Percentiles rank a stretch among this genome's conserved stretches.
Evolutionary conservation across 2,888 invertebrate species (phyloP).

Genomic region (Ophion ventricosus): DNA sequence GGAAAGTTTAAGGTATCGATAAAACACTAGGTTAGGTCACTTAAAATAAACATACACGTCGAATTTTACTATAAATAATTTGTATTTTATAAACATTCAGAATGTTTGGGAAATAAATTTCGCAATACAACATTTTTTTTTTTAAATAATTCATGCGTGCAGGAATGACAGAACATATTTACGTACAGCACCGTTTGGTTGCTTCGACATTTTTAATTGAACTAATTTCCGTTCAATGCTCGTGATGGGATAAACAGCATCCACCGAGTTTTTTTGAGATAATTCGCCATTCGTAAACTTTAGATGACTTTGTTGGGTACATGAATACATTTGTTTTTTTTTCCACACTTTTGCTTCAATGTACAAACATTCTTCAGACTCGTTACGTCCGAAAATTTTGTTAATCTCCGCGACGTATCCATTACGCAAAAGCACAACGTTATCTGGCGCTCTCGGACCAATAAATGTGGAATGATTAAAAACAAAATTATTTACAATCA

Average conservation of each 20-base stretch:
- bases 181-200: constrained; percentile 11
- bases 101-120: constrained; percentile 21
- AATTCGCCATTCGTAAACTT: constrained; percentile 10
- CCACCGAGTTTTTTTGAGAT: background rate
- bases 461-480: background rate
- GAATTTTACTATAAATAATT: constrained; percentile 24
- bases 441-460: background rate
- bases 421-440: background rate
- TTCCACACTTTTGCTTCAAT: constrained; percentile 30
- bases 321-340: constrained; percentile 18
- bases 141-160: constrained; percentile 2
- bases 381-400: constrained; percentile 1
- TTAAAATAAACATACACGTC: constrained; percentile 15
- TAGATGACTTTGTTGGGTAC: constrained; percentile 6
- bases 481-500: background rate
- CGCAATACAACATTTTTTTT: constrained; percentile 3
- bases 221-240: constrained; percentile 12
- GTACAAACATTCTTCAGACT: constrained; percentile 2
- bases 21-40: constrained; percentile 19
- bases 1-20: constrained; percentile 19
- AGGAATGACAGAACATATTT: constrained; percentile 4
- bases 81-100: constrained; percentile 20
- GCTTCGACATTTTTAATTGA: constrained; percentile 1
- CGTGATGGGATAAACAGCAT: constrained; percentile 1
- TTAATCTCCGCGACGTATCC: constrained; percentile 4